Base-by-base conservation (phyloP, 2,113 vertebrate genomes). In the Calidris pygmaea region DNA sequence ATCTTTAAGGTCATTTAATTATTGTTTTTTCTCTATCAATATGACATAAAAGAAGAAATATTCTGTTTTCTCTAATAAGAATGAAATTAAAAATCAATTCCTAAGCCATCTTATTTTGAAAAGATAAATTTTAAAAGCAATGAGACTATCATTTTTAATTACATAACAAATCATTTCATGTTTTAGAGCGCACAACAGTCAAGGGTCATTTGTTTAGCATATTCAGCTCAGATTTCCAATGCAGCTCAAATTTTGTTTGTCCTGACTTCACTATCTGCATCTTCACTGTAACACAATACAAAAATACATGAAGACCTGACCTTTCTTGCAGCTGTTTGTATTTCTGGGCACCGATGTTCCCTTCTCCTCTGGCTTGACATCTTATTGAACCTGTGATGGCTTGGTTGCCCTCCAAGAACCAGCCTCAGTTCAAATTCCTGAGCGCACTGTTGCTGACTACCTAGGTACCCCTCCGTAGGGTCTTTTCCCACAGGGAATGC, bases 1-100 rank as follows among this genome's bases (percentile, higher is more conserved):
- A 48, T 50, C 26, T 79, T 79, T 63, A 76, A 27, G 10, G 12
- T 52, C 71, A 56, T 59, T 84, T 81, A 29, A 67, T 89, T 93
- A 48, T 50, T 66, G 8, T 4, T 87, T 93, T 32, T 34, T 43
- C 19, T 60, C 65, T 90, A 82, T 43, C 35, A 55, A 16, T 85
- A 16, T 26, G 79, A 29, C 7, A 50, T 27, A 58, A 27, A 85
- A 80, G 27, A 88, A 62, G 16, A 93, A 81, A 67, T 50, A 58
- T 12, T 80, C 13, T 3, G 22, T 82, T 79, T 91, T 62, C 12
- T 66, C 14, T 82, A 78, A 47, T 19, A 65, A 84, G 41, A 65
- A 79, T 3, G 10, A 85, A 91, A 93, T 83, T 66, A 80, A 89
- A 91, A 91, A 76, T 88, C 32, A 35, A 27, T 96, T 83, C 80